phyloP scores from a whole-genome alignment of 1,140 invertebrate genomes.

The Cecropterus lyciades region DNA sequence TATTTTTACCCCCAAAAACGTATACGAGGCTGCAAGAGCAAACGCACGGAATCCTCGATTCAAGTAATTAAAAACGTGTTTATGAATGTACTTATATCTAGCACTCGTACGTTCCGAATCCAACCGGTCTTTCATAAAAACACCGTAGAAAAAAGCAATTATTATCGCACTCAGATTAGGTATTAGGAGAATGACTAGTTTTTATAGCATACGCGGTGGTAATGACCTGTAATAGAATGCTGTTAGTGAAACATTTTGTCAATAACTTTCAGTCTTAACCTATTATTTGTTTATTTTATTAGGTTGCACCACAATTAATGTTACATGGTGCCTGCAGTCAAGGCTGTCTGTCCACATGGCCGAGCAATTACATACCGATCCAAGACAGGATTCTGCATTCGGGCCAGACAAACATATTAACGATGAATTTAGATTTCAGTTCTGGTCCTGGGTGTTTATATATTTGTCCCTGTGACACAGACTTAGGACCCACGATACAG shows the following conservation, averaged over 20 bases:
- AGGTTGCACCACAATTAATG: too few species aligned
- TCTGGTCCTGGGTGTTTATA: too few species aligned
- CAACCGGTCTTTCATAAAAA: background rate
- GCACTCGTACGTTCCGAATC: background rate
- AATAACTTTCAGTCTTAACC: slow-evolving; percentile 8
- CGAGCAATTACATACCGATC: too few species aligned
- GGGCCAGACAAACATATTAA: too few species aligned
- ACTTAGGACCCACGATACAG: too few species aligned
- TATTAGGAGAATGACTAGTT: slow-evolving; percentile 6
- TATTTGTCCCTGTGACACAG: too few species aligned
- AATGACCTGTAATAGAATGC: background rate
- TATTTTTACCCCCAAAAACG: background rate
- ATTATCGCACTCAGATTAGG: slow-evolving; percentile 5
- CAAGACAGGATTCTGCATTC: too few species aligned
- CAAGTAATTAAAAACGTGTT: background rate
- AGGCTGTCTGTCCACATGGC: too few species aligned
- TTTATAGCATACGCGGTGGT: background rate
- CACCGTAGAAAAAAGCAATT: slow-evolving; percentile 4
- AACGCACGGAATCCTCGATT: background rate
- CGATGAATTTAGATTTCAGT: too few species aligned
- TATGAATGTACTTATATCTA: background rate
- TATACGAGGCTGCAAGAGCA: too few species aligned
- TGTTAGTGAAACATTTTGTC: background rate
- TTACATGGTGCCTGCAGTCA: too few species aligned
- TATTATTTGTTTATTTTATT: background rate